Base-by-base conservation (phyloP, 2,888 invertebrate genomes). In the Agrypnus murinus region DNA sequence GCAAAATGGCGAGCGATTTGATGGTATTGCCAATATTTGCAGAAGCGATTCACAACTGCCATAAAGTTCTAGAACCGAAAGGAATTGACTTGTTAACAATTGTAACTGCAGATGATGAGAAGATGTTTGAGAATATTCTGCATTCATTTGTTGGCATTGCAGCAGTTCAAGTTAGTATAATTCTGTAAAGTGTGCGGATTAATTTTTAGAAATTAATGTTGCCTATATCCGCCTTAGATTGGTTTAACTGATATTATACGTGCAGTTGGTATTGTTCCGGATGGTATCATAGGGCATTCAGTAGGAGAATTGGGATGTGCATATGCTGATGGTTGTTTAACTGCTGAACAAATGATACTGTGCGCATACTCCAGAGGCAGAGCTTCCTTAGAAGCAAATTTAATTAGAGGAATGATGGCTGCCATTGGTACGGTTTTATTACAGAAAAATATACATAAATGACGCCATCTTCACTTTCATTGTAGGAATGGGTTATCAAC, bases 231-330 rank as follows among this genome's bases (percentile, higher is more conserved):
- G n/a, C 19, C 64, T 46, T 64, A 84, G 83, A 85, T 86, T 75
- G 86, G 80, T 34, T 75, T 86, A 32, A 86, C 86, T 2, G 93
- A 94, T 80, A 81, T 92, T 14, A 82, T 94, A 12, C 83, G 79
- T 53, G 83, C 86, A 4, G 77, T 89, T 10, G 92, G 90, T n/a
- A 87, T 94, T n/a, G 84, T 85, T 38, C 91, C 93, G 0, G 93
- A 93, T 83, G 90, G 92, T 10, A 89, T 93, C 69, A 89, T 94
- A 69, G 96, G 98, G 1, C 97, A 98, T 85, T 97, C 97, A 7
- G 95, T 96, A 0, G 98, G 98, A 19, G 98, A 98, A 84, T 87
- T 98, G 4, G 97, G 95, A 0, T 98, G 98, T 84, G 97, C 95
- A 0, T 98, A 98, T 86, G 97, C 96, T 1, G 98, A 98, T 84